Evolutionary conservation across 2,797 vertebrate genomes (phyloP), one percentile per base, ranked within the genome.

Genomic region (Strix occidentalis): DNA sequence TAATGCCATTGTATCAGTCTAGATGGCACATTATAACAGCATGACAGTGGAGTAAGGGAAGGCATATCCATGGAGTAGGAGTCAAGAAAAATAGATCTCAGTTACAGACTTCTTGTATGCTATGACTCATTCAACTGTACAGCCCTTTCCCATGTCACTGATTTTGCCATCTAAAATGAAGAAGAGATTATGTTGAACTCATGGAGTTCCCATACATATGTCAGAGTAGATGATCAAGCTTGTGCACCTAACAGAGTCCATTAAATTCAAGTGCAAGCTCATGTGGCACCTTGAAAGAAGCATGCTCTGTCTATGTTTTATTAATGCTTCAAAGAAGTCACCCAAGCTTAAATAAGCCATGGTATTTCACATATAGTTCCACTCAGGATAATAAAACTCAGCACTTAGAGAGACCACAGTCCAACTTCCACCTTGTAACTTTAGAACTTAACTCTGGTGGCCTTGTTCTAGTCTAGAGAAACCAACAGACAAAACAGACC

Each of bases 151-250:
- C 3, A 0, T 69, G 71, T 69, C 69, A 87, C 18, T 23, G 75
- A 61, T 84, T 94, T 93, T 89, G 65, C 75, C 57, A 51, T 60
- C 57, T 90, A 51, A 89, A 93, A 87, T 69, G 43, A 95, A 69
- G 48, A 87, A 83, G 53, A 91, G 85, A 71, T 70, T 46, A 41
- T 35, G 23, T 28, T 50, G 56, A 75, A 72, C 31, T 71, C 12
- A 3, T 56, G 37, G 74, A 79, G 21, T 71, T 95, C 92, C 84
- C 57, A 80, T 11, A 39, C 41, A 48, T 48, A 79, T 94, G 51
- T 80, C 88, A 80, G 56, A 94, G 50, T 6, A 56, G 51, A 69
- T 71, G 75, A 87, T 78, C 57, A 87, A 92, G 77, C 14, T 79
- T 74, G 66, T 90, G 75, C 71, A 80, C 41, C 39, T 57, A 60